Evolutionary conservation across 1,140 invertebrate species (phyloP).

Genomic region (Caerostris darwini): DNA sequence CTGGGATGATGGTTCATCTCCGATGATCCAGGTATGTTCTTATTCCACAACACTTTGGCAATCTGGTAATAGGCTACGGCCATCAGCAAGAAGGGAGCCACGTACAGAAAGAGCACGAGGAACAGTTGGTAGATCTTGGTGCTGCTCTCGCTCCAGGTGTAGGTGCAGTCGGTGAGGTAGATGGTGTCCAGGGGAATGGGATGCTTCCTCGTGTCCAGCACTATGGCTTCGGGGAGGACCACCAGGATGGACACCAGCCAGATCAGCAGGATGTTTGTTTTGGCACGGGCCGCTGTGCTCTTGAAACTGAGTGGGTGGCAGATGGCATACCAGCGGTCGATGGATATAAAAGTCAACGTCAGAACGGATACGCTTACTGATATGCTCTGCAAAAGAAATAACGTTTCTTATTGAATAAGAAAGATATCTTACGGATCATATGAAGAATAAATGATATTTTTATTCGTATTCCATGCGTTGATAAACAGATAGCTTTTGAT

Average conservation of each 20-base stretch:
- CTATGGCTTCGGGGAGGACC: constrained; percentile 83
- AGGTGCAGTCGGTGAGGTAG: constrained; percentile 88
- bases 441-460: too few species aligned
- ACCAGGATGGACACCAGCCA: constrained; percentile 90
- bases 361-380: constrained; percentile 94
- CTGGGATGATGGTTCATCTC: constrained; percentile 65
- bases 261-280: constrained; percentile 91
- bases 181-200: constrained; percentile 83
- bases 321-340: constrained; percentile 96
- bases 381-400: constrained; percentile 86
- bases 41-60: constrained; percentile 74
- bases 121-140: constrained; percentile 77
- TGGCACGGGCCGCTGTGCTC: constrained; percentile 90
- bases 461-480: too few species aligned
- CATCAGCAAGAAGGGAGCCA: constrained; percentile 75
- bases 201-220: constrained; percentile 85
- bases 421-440: too few species aligned
- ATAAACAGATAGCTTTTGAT: too few species aligned
- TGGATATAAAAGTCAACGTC: constrained; percentile 94
- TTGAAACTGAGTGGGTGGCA: constrained; percentile 94
- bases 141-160: constrained; percentile 86
- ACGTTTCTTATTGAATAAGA: too few species aligned
- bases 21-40: constrained; percentile 70
- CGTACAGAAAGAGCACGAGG: constrained; percentile 64
- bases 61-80: constrained; percentile 69